A percentile compares a stretch with the other conserved stretches of the same genome.
These are phyloP conservation scores for Nephrotoma appendiculata DNA, from an alignment of 2,888 invertebrate genomes.

Conservation along the genomic window DNA sequence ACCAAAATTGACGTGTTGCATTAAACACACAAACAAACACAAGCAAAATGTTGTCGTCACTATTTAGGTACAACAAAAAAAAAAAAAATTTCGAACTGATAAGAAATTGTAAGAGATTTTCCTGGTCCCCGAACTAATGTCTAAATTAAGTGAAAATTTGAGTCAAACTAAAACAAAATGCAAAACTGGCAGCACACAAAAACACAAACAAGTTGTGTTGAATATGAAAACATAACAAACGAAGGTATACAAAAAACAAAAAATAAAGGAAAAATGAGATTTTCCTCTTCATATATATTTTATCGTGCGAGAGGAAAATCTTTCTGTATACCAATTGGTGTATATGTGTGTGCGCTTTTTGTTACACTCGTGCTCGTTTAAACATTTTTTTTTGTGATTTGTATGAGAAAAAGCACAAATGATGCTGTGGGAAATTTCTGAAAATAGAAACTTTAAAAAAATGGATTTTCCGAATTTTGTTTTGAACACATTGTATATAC, in stretches of 20 bases:
- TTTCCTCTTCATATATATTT: background rate
- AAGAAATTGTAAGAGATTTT: background rate
- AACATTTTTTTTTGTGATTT: background rate
- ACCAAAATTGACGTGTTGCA: background rate
- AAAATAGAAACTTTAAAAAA: background rate
- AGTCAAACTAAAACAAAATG: background rate
- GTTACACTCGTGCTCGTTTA: background rate
- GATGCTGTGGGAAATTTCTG: background rate
- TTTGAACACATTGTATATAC: background rate
- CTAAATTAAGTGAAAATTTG: background rate
- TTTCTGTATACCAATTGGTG: background rate
- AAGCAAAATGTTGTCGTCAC: background rate
- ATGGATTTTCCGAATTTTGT: background rate
- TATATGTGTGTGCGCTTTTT: background rate
- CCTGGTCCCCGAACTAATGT: background rate
- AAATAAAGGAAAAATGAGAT: background rate
- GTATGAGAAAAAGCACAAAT: background rate
- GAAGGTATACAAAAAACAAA: background rate
- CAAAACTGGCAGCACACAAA: background rate
- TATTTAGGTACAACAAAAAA: background rate
- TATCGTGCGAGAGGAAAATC: background rate
- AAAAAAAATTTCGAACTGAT: background rate
- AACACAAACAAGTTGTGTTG: background rate
- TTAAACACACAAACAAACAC: background rate
- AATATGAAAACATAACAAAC: background rate